Percentiles rank a stretch among this genome's conserved stretches.
Conservation (phyloP, 2,797 vertebrate species). For the Halcyon chelicuti region DNA sequence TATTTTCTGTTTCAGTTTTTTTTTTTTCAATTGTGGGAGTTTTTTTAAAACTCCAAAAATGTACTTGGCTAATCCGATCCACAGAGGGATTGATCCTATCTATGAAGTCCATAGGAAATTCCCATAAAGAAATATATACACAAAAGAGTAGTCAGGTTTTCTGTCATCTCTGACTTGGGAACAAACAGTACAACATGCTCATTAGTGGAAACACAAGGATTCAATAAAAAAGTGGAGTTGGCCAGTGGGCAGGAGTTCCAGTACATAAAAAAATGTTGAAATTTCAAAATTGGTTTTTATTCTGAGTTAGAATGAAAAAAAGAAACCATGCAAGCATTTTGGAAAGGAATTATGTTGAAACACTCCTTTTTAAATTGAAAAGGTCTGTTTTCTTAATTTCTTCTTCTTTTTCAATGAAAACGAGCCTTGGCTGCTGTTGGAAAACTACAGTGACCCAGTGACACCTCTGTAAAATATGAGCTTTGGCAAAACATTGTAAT, state of each 20-base stretch:
- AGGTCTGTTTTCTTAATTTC: neutral
- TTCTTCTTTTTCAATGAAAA: constrained; percentile 9
- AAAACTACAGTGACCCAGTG: neutral
- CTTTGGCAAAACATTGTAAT: neutral
- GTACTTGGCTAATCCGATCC: neutral
- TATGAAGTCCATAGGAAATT: neutral
- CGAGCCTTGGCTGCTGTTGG: neutral
- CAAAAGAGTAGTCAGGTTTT: neutral
- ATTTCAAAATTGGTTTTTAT: constrained; percentile 61
- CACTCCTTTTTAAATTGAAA: neutral
- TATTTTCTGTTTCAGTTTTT: neutral
- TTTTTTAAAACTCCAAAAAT: neutral
- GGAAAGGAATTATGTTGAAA: constrained; percentile 14
- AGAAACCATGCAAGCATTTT: constrained; percentile 5
- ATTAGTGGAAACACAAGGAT: constrained; percentile 27
- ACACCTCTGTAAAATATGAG: neutral
- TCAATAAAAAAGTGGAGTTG: constrained; percentile 51
- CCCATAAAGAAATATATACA: neutral
- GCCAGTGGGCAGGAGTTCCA: constrained; percentile 2
- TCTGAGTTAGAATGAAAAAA: constrained; percentile 33
- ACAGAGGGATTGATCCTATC: neutral
- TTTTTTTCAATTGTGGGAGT: neutral
- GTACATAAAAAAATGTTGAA: neutral
- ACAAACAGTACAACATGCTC: constrained; percentile 4
- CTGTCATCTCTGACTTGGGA: neutral